Conservation (phyloP, 2,888 invertebrate species). For the Ormyrus rosae region DNA sequence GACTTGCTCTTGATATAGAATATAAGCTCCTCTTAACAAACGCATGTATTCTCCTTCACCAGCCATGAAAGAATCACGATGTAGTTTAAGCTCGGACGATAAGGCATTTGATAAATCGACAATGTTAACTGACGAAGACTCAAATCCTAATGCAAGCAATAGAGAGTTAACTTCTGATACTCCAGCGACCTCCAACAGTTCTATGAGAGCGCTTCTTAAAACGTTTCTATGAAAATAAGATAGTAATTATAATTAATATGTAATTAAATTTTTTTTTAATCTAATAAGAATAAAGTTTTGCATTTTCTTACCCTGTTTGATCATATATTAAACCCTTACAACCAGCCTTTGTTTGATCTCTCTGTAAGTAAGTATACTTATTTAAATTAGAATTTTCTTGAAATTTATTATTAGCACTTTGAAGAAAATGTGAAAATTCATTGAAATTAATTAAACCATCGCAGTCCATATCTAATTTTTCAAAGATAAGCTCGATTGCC, state of each 20-base stretch:
- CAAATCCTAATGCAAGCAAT: slow-evolving; percentile 83
- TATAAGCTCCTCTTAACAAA: slow-evolving; percentile 81
- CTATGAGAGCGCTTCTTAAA: slow-evolving; percentile 77
- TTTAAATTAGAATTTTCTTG: slow-evolving; percentile 63
- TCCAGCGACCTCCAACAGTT: slow-evolving; percentile 85
- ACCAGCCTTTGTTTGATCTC: slow-evolving; percentile 58
- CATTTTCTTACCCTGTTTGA: slow-evolving; percentile 53
- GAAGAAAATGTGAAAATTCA: slow-evolving; percentile 81
- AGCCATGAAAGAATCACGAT: slow-evolving; percentile 72
- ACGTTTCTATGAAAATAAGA: slow-evolving; percentile 57
- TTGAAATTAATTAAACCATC: slow-evolving; percentile 82
- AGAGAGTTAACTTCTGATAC: slow-evolving; percentile 82
- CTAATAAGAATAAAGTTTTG: slow-evolving; percentile 15
- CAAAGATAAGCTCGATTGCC: slow-evolving; percentile 80
- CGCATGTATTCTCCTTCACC: slow-evolving; percentile 75
- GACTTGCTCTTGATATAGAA: slow-evolving; percentile 83
- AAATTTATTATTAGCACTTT: slow-evolving; percentile 74
- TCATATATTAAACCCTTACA: slow-evolving; percentile 64
- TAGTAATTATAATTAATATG: slow-evolving; percentile 1
- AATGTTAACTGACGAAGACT: slow-evolving; percentile 78
- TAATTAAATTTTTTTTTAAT: slow-evolving; percentile 5
- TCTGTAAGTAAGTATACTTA: slow-evolving; percentile 58
- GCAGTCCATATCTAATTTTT: slow-evolving; percentile 80
- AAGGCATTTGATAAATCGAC: slow-evolving; percentile 82
- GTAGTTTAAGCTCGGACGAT: slow-evolving; percentile 81